A percentile compares a stretch with the other conserved stretches of the same genome.
phyloP scores from a whole-genome alignment of 2,888 invertebrate genomes.

The Corbicula japonica region DNA sequence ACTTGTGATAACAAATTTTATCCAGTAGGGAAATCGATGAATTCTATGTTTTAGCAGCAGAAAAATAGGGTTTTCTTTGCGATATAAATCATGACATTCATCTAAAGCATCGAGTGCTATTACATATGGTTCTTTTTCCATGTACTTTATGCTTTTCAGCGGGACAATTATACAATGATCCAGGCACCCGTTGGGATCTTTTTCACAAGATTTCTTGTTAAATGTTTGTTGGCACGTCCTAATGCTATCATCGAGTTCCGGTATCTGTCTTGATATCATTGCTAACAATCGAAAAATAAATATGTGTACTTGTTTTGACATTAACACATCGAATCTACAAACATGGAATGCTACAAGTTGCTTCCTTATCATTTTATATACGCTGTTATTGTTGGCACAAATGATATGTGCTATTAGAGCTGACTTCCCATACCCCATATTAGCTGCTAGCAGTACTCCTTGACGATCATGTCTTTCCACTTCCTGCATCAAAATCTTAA shows the following conservation, averaged over 20 bases:
- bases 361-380: neutral
- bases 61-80: neutral
- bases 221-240: neutral
- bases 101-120: slow-evolving; percentile 7
- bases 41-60: neutral
- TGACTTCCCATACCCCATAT: slow-evolving; percentile 33
- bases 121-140: neutral
- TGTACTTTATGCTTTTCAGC: neutral
- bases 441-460: slow-evolving; percentile 15
- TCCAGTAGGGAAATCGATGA: slow-evolving; percentile 1
- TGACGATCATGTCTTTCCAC: neutral
- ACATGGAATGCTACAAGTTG: slow-evolving; percentile 15
- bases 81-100: neutral
- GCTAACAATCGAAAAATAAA: slow-evolving; percentile 3
- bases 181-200: neutral
- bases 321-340: slow-evolving; percentile 24
- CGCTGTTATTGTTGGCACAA: slow-evolving; percentile 5
- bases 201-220: slow-evolving; percentile 1
- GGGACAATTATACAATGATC: slow-evolving; percentile 9
- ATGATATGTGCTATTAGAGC: slow-evolving; percentile 13
- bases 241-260: neutral
- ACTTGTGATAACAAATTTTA: neutral
- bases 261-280: slow-evolving; percentile 14
- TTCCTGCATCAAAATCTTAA: neutral
- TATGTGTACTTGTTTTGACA: slow-evolving; percentile 4